phyloP scores from a whole-genome alignment of 2,113 vertebrate species.

The Caranx melampygus region DNA sequence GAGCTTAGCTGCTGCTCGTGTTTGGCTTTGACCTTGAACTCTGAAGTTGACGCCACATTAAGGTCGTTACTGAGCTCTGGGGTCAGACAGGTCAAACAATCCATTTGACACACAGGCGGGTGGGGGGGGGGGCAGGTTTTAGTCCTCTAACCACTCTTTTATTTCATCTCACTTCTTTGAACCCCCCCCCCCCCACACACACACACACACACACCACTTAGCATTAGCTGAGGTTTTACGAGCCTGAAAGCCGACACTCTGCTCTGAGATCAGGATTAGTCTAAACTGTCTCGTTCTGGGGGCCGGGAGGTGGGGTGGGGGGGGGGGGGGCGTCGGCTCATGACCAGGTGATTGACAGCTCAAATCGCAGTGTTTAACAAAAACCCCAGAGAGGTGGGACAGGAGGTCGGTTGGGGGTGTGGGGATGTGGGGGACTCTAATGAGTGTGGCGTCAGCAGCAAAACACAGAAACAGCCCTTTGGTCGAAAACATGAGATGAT shows the following conservation, averaged over 20 bases:
- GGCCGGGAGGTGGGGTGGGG: not conserved
- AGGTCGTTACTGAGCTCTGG: not conserved
- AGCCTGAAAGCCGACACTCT: conserved; percentile 46
- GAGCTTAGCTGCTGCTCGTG: not conserved
- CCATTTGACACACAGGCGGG: conserved; percentile 53
- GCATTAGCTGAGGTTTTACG: conserved; percentile 45
- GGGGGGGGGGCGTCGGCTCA: not conserved
- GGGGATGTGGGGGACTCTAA: too few species aligned
- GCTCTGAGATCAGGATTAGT: conserved; percentile 41
- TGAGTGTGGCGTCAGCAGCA: not conserved
- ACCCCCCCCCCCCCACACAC: not conserved
- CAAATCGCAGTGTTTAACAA: not conserved
- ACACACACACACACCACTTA: conserved; percentile 17
- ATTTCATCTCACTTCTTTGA: conserved; percentile 40
- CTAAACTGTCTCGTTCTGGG: conserved; percentile 18
- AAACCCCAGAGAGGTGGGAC: not conserved
- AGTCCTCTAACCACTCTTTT: conserved; percentile 28
- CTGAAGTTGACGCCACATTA: conserved; percentile 22
- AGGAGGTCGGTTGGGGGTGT: too few species aligned
- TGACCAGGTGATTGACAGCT: conserved; percentile 32
- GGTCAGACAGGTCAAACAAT: conserved; percentile 66
- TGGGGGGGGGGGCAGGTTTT: not conserved
- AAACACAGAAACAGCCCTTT: not conserved
- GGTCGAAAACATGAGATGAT: not conserved
- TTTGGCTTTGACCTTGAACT: conserved; percentile 60